A percentile compares a stretch with the other conserved stretches of the same genome.
Conservation (phyloP, 2,113 vertebrate species). For the Erythrocercus mccallii region DNA sequence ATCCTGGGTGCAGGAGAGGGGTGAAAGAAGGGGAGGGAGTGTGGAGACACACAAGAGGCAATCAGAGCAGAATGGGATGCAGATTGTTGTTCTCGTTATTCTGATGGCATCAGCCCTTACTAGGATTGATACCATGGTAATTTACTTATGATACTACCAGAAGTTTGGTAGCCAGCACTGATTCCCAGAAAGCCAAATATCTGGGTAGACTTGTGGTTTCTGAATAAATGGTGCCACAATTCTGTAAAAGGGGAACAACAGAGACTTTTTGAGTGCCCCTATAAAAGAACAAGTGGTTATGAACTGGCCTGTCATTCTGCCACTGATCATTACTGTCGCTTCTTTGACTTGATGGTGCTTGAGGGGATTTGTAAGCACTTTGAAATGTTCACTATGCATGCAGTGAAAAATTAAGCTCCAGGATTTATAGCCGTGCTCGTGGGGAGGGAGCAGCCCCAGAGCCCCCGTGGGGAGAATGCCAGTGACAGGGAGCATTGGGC, state of each 20-base stretch:
- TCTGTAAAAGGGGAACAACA: background rate
- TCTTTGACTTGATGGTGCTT: conserved; percentile 2
- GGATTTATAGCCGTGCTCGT: background rate
- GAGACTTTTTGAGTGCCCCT: background rate
- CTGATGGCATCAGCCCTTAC: background rate
- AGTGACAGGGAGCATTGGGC: background rate
- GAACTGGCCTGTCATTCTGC: conserved; percentile 31
- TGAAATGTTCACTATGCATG: background rate
- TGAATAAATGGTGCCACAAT: background rate
- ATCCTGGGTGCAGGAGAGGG: background rate
- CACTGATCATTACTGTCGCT: background rate
- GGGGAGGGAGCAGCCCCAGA: background rate
- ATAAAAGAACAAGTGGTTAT: background rate
- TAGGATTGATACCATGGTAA: background rate
- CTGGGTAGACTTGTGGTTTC: background rate
- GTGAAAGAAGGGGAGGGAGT: background rate
- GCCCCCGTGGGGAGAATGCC: background rate
- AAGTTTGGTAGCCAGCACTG: background rate
- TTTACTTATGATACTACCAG: background rate
- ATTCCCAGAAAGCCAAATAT: background rate
- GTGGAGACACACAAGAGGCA: background rate
- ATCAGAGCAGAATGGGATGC: background rate
- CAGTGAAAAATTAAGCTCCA: background rate
- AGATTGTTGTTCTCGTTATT: background rate
- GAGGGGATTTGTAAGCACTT: background rate